Base-by-base conservation (phyloP, 2,888 invertebrate genomes). In the Erebia epiphron region DNA sequence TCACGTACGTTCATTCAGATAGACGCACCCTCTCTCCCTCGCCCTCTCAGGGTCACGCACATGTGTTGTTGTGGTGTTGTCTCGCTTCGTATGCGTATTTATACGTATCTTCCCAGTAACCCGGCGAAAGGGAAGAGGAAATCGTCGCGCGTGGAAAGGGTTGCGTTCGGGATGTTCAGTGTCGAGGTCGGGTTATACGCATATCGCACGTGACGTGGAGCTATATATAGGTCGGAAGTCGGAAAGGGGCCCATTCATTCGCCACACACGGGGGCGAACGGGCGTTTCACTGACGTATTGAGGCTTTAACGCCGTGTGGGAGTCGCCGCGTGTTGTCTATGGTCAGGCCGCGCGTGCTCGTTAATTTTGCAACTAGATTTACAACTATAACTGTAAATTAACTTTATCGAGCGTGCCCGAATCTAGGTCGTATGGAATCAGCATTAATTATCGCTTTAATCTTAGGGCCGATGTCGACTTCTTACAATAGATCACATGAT, bases 341-440 rank as follows among this genome's bases (percentile, higher is more conserved):
- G 92, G 91, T 92, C 92, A 90, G 91, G 88, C 88, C 80, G 85
- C 84, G 75, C 74, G 87, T 87, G 88, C 85, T 83, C 86, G 87
- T 86, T 89, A 88, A 92, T 91, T 90, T 92, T 90, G 92, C 91
- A 92, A 92, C 90, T 86, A 91, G 90, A 92, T 91, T 91, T 92
- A 91, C 89, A 90, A 91, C 91, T 90, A 91, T 90, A 92, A 91
- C 92, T 91, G 92, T 92, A 91, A 91, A 92, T 92, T 92, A 91
- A 90, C 87, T 92, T 90, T 90, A 91, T 90, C 92, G 90, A 90
- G 87, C 89, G 85, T 85, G 85, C 85, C 88, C 86, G 86, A 89
- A 92, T 88, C 88, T 92, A 91, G 92, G 92, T 92, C 92, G 92
- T 92, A 92, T 92, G 93, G 91, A 92, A 92, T 93, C 92, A 92